Evolutionary conservation across 2,113 vertebrate genomes (phyloP).

Genomic region (Daboia siamensis): DNA sequence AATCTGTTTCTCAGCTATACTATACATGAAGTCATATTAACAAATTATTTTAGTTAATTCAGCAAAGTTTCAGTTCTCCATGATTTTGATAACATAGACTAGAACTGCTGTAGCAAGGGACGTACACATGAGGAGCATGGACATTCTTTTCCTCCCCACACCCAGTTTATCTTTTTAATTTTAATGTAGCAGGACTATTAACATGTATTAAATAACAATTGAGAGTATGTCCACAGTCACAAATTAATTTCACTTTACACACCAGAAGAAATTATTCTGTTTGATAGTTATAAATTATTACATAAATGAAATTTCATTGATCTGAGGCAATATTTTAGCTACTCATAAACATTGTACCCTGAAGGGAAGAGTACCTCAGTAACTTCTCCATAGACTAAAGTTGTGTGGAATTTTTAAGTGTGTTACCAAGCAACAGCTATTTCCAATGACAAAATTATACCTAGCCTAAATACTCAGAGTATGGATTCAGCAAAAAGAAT

Average conservation of each 20-base stretch:
- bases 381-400: conserved; percentile 59
- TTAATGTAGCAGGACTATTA: background rate
- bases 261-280: conserved; percentile 47
- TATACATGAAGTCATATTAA: background rate
- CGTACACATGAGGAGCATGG: background rate
- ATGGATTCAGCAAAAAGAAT: conserved; percentile 55
- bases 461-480: conserved; percentile 43
- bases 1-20: conserved; percentile 33
- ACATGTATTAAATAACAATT: background rate
- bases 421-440: conserved; percentile 70
- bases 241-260: conserved; percentile 34
- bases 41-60: background rate
- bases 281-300: conserved; percentile 51
- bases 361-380: conserved; percentile 39
- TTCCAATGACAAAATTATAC: conserved; percentile 59
- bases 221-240: background rate
- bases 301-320: conserved; percentile 38
- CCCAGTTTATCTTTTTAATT: background rate
- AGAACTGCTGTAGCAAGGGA: background rate
- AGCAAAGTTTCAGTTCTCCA: background rate
- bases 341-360: conserved; percentile 24
- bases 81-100: background rate
- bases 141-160: background rate
- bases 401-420: conserved; percentile 55
- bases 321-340: conserved; percentile 47